Evolutionary conservation across 2,888 invertebrate genomes (phyloP), one percentile per base, ranked within the genome.

Genomic region (Caenorhabditis virilis): DNA sequence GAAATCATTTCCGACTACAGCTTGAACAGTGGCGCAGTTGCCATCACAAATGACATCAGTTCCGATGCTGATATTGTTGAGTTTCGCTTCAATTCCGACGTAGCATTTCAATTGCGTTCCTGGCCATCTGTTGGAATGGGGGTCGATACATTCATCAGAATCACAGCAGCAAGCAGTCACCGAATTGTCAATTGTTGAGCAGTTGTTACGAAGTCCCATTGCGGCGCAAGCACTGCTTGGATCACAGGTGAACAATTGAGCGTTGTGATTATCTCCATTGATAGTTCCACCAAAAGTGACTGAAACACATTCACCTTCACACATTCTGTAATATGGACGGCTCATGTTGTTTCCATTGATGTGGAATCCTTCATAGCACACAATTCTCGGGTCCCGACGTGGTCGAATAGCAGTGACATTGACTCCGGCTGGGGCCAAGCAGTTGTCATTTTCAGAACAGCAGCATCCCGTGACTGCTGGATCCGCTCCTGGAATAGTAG

Each of bases 131-230:
- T 67, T 61, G 61, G 60, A 51, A 30, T 60, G 67, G 30, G 72
- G 72, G 47, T 73, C 70, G 42, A 73, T 70, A 38, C 73, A 73
- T 30, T 62, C 68, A 41, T 73, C 65, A 13, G 64, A 58, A 54
- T 73, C 70, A 45, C 73, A 73, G 51, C 73, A 71, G 58, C 73
- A 73, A 45, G 61, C 61, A 23, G 47, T 53, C 41, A 73, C 41
- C 13, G 64, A 41, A 46, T 55, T 51, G 51, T 69, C 69, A 33
- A 68, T 59, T 45, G 57, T 54, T 20, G 58, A 51, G 43, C 72
- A 70, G 59, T 60, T 56, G 68, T 72, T 72, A 33, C 62, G 56
- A 39, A 70, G 54, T 41, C 61, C 60, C 62, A 72, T 58, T 38
- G 65, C 42, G 27, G 56, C 55, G 49, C 70, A 70, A 25, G 69